phyloP scores from a whole-genome alignment of 2,888 invertebrate species.

The Sisyra terminalis region DNA sequence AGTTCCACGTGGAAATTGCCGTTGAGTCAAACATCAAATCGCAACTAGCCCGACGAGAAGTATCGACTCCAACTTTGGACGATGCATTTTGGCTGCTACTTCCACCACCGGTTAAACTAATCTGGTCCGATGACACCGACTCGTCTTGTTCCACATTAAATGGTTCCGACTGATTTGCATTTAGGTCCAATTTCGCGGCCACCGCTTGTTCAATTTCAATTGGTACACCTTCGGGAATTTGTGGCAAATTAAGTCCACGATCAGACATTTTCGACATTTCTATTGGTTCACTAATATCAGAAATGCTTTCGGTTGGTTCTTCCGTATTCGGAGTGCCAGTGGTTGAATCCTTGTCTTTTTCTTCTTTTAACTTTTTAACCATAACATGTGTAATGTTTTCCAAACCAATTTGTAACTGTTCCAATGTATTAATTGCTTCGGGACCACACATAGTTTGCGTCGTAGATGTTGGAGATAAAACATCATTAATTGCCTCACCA shows the following conservation, averaged over 20 bases:
- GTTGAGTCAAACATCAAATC: constrained; percentile 7
- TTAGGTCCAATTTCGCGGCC: constrained; percentile 3
- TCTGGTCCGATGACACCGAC: constrained; percentile 1
- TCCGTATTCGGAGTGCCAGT: constrained; percentile 11
- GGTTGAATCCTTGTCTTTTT: constrained; percentile 17
- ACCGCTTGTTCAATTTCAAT: constrained; percentile 8
- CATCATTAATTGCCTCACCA: constrained; percentile 8
- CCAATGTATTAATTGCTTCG: constrained; percentile 33
- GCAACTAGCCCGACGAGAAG: constrained; percentile 5
- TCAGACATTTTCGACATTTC: constrained; percentile 9
- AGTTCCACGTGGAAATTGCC: constrained; percentile 7
- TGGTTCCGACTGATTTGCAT: constrained; percentile 4
- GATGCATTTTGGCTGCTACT: background rate
- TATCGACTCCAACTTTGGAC: background rate
- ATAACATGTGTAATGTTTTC: constrained; percentile 38
- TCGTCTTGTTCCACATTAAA: constrained; percentile 7
- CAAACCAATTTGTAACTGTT: constrained; percentile 37
- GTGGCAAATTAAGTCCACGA: constrained; percentile 11
- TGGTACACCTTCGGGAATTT: constrained; percentile 8
- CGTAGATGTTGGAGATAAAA: constrained; percentile 15
- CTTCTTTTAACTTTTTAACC: constrained; percentile 17
- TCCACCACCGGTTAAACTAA: background rate
- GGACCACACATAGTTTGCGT: constrained; percentile 26
- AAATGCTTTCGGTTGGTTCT: constrained; percentile 7
- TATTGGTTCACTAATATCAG: constrained; percentile 6